Evolutionary conservation across 2,113 vertebrate species (phyloP).

Genomic region (Poeciliopsis turrubarensis): DNA sequence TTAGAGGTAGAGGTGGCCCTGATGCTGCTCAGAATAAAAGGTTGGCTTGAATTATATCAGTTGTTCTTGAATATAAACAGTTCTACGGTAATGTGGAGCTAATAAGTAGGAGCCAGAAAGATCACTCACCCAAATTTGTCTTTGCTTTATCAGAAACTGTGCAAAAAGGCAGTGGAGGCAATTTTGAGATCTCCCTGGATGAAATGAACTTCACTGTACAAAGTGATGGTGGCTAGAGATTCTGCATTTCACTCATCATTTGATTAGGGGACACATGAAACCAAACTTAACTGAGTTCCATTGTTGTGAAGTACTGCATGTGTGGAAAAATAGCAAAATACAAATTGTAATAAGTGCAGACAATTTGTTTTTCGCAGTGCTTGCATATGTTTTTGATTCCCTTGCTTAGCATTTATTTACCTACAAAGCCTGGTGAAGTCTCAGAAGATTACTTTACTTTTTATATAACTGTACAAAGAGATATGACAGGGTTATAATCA

Average conservation of each 20-base stretch:
- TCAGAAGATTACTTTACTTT: too few species aligned
- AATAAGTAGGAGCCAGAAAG: too few species aligned
- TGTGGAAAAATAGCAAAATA: not conserved
- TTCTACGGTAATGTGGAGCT: too few species aligned
- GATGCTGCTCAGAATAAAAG: too few species aligned
- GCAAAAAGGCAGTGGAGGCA: not conserved
- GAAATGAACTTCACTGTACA: not conserved
- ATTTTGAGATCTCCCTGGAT: not conserved
- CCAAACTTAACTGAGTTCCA: not conserved
- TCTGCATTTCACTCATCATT: not conserved
- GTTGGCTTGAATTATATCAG: too few species aligned
- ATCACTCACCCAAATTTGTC: too few species aligned
- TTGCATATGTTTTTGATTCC: not conserved
- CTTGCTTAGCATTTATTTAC: not conserved
- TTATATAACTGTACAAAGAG: too few species aligned
- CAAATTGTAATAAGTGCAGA: not conserved
- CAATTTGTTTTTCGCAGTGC: not conserved
- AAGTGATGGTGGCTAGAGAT: not conserved
- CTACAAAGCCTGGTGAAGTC: too few species aligned
- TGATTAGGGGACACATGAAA: not conserved
- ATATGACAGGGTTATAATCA: too few species aligned
- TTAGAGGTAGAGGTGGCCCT: too few species aligned
- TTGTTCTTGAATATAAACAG: too few species aligned
- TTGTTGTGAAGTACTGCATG: not conserved
- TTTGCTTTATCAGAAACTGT: too few species aligned